Base-by-base conservation (phyloP, 2,797 vertebrate genomes). In the Trachops cirrhosus region DNA sequence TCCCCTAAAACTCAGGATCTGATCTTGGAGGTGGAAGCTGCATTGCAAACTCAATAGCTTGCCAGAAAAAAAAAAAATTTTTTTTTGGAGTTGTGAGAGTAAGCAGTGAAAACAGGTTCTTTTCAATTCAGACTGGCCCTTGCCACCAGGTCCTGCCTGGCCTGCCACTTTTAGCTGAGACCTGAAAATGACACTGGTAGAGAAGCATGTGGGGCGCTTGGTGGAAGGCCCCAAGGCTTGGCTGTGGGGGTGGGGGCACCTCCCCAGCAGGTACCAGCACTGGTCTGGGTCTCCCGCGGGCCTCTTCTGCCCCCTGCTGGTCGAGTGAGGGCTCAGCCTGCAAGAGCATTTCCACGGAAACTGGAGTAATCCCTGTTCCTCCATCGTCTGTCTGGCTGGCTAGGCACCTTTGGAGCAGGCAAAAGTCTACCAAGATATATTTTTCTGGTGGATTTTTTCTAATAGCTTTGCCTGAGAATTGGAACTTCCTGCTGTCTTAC, bases 221-320 rank as follows among this genome's bases (percentile, higher is more conserved):
- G 52, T 24, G 59, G 54, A 24, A 62, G 41, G 24, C 22, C 48
- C 34, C 9, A 7, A 41, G 59, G 16, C 22, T 70, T 37, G 41
- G 44, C 32, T 44, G 16, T 8, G 46, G 1, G 52, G 16, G 26
- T 5, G 9, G 1, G 9, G 32, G 12, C 39, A 1, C 21, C 46
- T 34, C 89, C 77, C 29, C 19, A 41, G 46, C 26, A 32, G 39
- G 9, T 9, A 59, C 57, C 57, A 59, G 57, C 5, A 0, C 24
- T 54, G 21, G 39, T 29, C 34, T 37, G 22, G 9, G 1, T 34
- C 26, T 70, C 79, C 74, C 0, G 0, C 12, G 86, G 32, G 62
- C 41, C 68, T 21, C 48, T 26, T 29, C 91, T 86, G 88, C 91
- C 88, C 96, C 83, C 85, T 94, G 74, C 93, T 77, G 93, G 70